Evolutionary conservation across 1,140 invertebrate genomes (phyloP).

Genomic region (Tetramorium simillimum): DNA sequence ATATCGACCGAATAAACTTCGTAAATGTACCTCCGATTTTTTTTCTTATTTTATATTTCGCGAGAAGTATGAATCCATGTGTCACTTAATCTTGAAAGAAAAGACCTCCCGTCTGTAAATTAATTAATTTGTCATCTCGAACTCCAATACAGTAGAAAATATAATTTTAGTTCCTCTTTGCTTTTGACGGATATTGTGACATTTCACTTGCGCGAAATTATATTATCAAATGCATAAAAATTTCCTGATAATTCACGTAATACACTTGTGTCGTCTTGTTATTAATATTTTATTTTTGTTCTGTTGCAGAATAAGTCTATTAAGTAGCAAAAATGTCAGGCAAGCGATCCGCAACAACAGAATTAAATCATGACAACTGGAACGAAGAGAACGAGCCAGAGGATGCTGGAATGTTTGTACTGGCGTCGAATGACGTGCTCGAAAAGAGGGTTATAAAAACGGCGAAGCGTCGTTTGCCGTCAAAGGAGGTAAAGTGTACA

Average conservation of each 20-base stretch:
- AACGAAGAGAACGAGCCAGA: conserved; percentile 93
- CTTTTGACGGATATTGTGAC: neutral
- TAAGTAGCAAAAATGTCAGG: conserved; percentile 87
- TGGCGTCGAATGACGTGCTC: conserved; percentile 90
- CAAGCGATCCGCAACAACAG: conserved; percentile 91
- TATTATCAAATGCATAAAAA: neutral
- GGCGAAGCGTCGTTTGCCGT: conserved; percentile 88
- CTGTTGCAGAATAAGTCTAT: neutral
- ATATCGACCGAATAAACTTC: neutral
- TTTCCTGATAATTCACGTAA: neutral
- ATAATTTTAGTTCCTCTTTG: neutral
- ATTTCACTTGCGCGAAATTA: neutral
- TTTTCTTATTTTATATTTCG: neutral
- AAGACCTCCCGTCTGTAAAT: neutral
- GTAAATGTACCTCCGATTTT: neutral
- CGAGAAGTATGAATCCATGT: neutral
- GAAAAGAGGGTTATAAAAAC: conserved; percentile 91
- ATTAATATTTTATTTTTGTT: neutral
- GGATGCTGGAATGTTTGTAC: conserved; percentile 90
- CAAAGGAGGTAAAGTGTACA: conserved; percentile 60
- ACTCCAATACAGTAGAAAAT: neutral
- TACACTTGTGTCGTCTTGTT: neutral
- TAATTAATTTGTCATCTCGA: neutral
- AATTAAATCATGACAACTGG: conserved; percentile 97
- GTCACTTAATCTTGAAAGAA: neutral